Evolutionary conservation across 2,888 invertebrate genomes (phyloP).

Genomic region (Harpagoxenus sublaevis): DNA sequence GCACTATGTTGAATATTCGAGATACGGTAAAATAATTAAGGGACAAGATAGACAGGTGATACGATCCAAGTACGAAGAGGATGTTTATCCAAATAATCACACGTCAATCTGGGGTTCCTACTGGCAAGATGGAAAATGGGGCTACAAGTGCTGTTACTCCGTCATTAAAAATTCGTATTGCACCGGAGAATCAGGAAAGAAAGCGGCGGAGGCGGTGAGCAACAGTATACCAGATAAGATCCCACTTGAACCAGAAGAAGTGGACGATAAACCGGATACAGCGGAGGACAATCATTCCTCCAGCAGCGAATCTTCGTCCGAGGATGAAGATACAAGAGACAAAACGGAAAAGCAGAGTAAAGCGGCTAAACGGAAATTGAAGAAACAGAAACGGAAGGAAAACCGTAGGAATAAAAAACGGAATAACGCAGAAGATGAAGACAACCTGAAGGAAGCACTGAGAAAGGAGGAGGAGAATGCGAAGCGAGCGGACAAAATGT

Average conservation of each 20-base stretch:
- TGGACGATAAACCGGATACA: constrained; percentile 77
- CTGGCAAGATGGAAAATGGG: constrained; percentile 98
- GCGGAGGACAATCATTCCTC: constrained; percentile 55
- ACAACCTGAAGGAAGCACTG: constrained; percentile 89
- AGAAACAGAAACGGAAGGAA: constrained; percentile 78
- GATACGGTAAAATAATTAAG: constrained; percentile 94
- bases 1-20: constrained; percentile 97
- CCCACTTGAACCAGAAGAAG: constrained; percentile 17
- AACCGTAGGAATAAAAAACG: constrained; percentile 84
- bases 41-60: constrained; percentile 96
- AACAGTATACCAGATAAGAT: not conserved
- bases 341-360: constrained; percentile 68
- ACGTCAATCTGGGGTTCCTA: constrained; percentile 98
- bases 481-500: constrained; percentile 89
- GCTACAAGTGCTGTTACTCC: constrained; percentile 98
- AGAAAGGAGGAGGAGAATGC: constrained; percentile 89
- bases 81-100: constrained; percentile 96
- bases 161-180: constrained; percentile 96
- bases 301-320: constrained; percentile 64
- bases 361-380: constrained; percentile 73
- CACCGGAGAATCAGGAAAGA: constrained; percentile 91
- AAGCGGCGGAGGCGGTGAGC: constrained; percentile 67
- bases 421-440: constrained; percentile 83
- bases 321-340: constrained; percentile 65
- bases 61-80: constrained; percentile 97